A percentile compares a stretch with the other conserved stretches of the same genome.
Evolutionary conservation across 2,797 vertebrate species (phyloP).

Genomic region (Acipenser transmontanus): DNA sequence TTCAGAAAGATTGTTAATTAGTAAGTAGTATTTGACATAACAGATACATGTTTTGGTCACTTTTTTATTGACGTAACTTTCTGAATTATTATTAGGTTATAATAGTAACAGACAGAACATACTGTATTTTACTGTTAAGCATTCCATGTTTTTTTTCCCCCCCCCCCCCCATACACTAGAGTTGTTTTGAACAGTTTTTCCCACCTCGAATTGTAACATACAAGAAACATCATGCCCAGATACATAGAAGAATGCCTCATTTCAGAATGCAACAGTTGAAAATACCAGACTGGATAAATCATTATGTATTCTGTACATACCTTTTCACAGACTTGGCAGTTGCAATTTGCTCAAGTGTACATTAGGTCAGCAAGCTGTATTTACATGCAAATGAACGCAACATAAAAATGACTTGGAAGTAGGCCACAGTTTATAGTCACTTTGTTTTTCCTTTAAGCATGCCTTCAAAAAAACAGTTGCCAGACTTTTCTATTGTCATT

Average conservation of each 20-base stretch:
- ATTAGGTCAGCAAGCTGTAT: constrained; percentile 46
- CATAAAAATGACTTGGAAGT: constrained; percentile 19
- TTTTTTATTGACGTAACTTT: constrained; percentile 12
- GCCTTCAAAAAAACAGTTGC: constrained; percentile 45
- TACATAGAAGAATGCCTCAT: constrained; percentile 53
- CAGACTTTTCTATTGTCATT: constrained; percentile 40
- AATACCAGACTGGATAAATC: constrained; percentile 28
- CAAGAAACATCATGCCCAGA: constrained; percentile 51
- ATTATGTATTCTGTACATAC: constrained; percentile 39
- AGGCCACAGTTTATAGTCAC: constrained; percentile 25
- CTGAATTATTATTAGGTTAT: constrained; percentile 47
- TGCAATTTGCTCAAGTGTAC: constrained; percentile 36
- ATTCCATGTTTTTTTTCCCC: constrained; percentile 34
- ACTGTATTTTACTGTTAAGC: constrained; percentile 35
- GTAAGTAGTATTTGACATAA: too few species aligned
- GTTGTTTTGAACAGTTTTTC: constrained; percentile 34
- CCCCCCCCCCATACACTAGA: constrained; percentile 35
- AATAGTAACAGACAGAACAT: constrained; percentile 42
- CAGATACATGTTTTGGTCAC: constrained; percentile 10
- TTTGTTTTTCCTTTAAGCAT: constrained; percentile 42
- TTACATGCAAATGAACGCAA: constrained; percentile 56
- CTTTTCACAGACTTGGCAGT: constrained; percentile 41
- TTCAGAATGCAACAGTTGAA: constrained; percentile 33
- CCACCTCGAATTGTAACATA: constrained; percentile 33
- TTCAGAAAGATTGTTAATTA: too few species aligned